Evolutionary conservation across 2,113 vertebrate genomes (phyloP).

Genomic region (Gulo gulo): DNA sequence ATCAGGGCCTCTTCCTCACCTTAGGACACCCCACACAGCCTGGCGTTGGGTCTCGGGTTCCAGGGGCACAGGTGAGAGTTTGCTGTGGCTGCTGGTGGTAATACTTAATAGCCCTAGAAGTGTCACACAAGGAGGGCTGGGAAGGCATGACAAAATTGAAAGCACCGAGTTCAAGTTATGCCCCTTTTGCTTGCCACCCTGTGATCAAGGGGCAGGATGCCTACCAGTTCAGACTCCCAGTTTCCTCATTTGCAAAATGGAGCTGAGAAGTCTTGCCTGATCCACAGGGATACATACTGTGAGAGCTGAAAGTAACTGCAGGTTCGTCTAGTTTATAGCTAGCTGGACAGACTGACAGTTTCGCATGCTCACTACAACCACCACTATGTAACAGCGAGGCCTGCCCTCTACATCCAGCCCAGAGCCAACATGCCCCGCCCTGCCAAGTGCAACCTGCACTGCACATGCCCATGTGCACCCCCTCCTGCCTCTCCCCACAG

Average conservation of each 20-base stretch:
- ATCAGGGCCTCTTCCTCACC: background rate
- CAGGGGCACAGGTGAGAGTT: background rate
- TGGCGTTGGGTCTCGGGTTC: background rate
- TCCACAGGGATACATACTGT: background rate
- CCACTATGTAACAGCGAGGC: rapidly evolving
- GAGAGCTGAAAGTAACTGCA: too few species aligned
- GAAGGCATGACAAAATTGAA: rapidly evolving
- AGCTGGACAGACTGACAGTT: background rate
- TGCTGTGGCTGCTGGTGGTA: too few species aligned
- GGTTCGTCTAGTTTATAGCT: rapidly evolving
- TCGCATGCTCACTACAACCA: rapidly evolving
- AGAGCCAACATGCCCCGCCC: background rate
- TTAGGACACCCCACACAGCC: background rate
- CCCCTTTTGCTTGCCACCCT: background rate
- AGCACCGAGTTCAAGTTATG: background rate
- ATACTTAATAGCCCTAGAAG: too few species aligned
- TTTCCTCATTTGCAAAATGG: background rate
- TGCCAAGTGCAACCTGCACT: rapidly evolving
- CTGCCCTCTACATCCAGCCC: rapidly evolving
- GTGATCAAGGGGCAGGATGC: background rate
- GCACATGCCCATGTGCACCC: rapidly evolving
- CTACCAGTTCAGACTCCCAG: background rate
- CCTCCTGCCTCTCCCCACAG: too few species aligned
- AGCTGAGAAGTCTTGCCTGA: background rate
- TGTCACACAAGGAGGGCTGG: rapidly evolving